These are phyloP conservation scores for Chelonus insularis DNA, from an alignment of 1,140 invertebrate species.

Conservation along the genomic window DNA sequence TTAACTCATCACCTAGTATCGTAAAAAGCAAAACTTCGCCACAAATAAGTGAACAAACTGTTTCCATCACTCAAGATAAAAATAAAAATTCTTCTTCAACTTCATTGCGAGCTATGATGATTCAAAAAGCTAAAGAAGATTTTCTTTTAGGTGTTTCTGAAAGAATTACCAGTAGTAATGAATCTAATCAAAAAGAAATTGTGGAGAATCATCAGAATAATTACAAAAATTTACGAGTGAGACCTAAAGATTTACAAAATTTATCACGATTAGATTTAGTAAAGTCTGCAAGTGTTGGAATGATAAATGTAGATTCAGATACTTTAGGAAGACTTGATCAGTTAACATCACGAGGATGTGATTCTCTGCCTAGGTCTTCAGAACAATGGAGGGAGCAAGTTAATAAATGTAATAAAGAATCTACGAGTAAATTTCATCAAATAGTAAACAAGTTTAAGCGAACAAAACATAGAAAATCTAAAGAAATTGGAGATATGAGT, in stretches of 20 bases:
- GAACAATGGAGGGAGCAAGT: slow-evolving; percentile 19
- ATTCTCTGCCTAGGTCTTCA: slow-evolving; percentile 47
- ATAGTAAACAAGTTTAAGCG: slow-evolving; percentile 68
- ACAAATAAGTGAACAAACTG: slow-evolving; percentile 10
- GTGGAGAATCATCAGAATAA: neutral
- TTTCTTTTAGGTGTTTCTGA: slow-evolving; percentile 54
- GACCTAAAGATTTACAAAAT: neutral
- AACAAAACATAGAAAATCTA: slow-evolving; percentile 57
- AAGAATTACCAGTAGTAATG: neutral
- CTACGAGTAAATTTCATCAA: slow-evolving; percentile 40
- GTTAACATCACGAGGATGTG: slow-evolving; percentile 44
- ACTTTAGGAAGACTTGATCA: slow-evolving; percentile 59
- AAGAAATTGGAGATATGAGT: slow-evolving; percentile 55
- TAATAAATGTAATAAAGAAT: slow-evolving; percentile 33
- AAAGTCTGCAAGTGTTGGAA: slow-evolving; percentile 72
- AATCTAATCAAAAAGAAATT: neutral
- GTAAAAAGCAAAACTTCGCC: neutral
- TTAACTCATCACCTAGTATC: too few relatives aligned
- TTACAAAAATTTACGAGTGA: neutral
- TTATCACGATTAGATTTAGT: slow-evolving; percentile 48
- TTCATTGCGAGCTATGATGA: slow-evolving; percentile 56
- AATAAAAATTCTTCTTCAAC: neutral
- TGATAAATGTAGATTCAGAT: slow-evolving; percentile 68
- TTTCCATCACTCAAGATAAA: neutral
- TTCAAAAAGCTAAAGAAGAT: slow-evolving; percentile 67